Evolutionary conservation across 2,888 invertebrate genomes (phyloP).

Genomic region (Thumatha senex): DNA sequence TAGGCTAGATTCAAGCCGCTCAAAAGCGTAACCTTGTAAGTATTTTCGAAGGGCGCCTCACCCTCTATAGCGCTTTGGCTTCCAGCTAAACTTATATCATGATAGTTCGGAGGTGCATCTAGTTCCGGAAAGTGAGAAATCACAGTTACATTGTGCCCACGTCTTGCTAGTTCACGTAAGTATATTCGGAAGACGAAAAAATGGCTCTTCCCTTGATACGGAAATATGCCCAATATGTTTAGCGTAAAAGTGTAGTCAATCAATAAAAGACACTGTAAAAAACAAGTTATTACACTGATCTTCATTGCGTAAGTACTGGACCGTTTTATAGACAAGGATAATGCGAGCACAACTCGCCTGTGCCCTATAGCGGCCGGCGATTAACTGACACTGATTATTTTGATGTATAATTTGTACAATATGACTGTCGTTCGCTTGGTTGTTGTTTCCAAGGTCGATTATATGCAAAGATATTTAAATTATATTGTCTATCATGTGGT

Average conservation of each 20-base stretch:
- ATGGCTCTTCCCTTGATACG: constrained; percentile 88
- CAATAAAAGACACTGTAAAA: constrained; percentile 36
- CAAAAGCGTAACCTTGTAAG: constrained; percentile 45
- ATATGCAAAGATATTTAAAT: neutral
- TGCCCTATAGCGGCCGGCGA: neutral
- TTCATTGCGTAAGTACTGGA: constrained; percentile 41
- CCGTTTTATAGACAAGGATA: neutral
- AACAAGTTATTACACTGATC: constrained; percentile 20
- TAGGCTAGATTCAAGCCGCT: constrained; percentile 41
- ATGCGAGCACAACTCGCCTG: neutral
- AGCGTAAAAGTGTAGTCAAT: constrained; percentile 38
- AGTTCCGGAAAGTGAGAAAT: constrained; percentile 85
- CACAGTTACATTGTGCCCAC: constrained; percentile 87
- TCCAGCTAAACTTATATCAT: constrained; percentile 80
- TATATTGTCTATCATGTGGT: no score
- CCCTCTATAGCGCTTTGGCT: constrained; percentile 47
- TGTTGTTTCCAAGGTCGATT: neutral
- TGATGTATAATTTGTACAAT: no score
- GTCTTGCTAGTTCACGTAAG: constrained; percentile 81
- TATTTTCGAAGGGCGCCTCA: constrained; percentile 43
- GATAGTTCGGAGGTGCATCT: constrained; percentile 78
- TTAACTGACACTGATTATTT: neutral
- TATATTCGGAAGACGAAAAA: constrained; percentile 85
- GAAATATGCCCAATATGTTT: constrained; percentile 86
- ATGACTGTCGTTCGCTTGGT: neutral